Evolutionary conservation across 2,888 invertebrate species (phyloP).

Genomic region (Pandemis corylana): DNA sequence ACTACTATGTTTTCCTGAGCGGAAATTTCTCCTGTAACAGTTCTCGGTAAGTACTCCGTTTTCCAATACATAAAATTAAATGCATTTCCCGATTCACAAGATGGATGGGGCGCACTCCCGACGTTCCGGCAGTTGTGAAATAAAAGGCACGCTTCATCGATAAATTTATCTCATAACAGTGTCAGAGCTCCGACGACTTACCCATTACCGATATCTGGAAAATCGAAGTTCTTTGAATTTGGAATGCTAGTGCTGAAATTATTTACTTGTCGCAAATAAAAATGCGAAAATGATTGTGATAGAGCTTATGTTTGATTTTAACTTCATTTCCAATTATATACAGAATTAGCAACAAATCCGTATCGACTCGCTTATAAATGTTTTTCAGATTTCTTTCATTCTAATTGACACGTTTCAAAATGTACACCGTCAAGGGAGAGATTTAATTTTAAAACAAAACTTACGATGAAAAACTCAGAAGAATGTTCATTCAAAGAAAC

Average conservation of each 20-base stretch:
- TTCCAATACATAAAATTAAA: constrained; percentile 21
- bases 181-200: background rate
- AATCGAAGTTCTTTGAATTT: background rate
- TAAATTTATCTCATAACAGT: constrained; percentile 9
- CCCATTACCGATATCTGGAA: background rate
- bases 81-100: constrained; percentile 16
- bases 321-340: no score
- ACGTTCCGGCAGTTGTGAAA: constrained; percentile 11
- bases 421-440: no score
- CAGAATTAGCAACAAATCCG: no score
- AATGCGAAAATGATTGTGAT: background rate
- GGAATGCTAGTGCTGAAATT: background rate
- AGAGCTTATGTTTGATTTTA: no score
- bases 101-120: constrained; percentile 1
- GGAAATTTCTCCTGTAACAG: background rate
- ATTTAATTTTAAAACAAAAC: no score
- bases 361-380: no score
- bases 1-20: background rate
- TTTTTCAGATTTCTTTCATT: no score
- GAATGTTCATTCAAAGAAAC: no score
- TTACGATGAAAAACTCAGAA: no score
- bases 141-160: constrained; percentile 11
- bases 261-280: background rate
- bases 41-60: constrained; percentile 1
- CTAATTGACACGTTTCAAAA: no score